Base-by-base conservation (phyloP, 2,113 vertebrate genomes). In the Hippocampus zosterae region DNA sequence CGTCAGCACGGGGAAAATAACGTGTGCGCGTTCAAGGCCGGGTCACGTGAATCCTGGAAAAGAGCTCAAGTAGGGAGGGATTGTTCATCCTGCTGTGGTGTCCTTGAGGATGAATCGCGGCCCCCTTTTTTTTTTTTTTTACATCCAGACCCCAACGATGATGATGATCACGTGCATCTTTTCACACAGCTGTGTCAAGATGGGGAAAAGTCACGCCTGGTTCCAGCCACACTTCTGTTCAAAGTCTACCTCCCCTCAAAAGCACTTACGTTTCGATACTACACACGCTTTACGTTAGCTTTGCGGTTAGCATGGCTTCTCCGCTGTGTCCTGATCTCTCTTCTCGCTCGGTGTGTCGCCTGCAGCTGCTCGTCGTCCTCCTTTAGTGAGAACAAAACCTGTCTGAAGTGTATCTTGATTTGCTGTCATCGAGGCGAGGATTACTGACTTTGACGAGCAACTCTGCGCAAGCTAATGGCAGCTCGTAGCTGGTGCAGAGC, bases 1-100 rank as follows among this genome's bases (percentile, higher is more conserved):
- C 72, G 69, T 60, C 73, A 57, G 70, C 75, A 42, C 74, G 70
- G 80, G 72, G 72, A 73, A 75, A 78, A 75, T 68, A 63, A 78
- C 65, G 9, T 70, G 68, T 78, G 64, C 55, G 61, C 72, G 62
- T 80, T 79, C 70, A 74, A 76, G 76, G 76, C 76, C 77, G 73
- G 78, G 78, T 78, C 79, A 73, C 71, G 52, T 76, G 59, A 76
- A 77, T 69, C 52, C 19, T 53, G 64, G 19, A 69, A 69, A 41
- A 69, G 25, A 82, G 44, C 68, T 81, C 61, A 67, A 64, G 60
- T 33, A n/a, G 44, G n/a, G 59, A 27, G 40, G 21, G 63, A 64
- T 55, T 8, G 67, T 23, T 41, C 59, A 55, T 68, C 72, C 62
- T 56, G 41, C n/a, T 48, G 37, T 7, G 21, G 57, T 68, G 52